Conservation (phyloP, 2,888 invertebrate genomes). For the Rhingia campestris region DNA sequence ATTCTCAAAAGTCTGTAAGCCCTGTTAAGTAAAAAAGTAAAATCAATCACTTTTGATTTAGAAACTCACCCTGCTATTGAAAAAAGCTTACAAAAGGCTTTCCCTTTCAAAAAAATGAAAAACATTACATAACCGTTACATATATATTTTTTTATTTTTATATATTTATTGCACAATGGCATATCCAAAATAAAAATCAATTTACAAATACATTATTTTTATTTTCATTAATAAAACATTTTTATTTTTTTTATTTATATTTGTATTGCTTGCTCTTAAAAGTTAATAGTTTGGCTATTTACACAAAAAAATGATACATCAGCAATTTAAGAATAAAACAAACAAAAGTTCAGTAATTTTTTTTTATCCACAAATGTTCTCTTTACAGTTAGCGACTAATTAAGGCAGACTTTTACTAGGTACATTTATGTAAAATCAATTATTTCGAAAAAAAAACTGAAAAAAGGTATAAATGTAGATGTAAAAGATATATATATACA, state of each 20-base stretch:
- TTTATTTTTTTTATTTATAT: slow-evolving; percentile 27
- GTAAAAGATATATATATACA: slow-evolving; percentile 10
- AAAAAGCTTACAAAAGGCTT: background rate
- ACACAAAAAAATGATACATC: slow-evolving; percentile 42
- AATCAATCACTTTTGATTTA: no score
- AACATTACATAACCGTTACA: slow-evolving; percentile 22
- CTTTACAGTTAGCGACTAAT: slow-evolving; percentile 62
- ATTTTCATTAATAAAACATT: background rate
- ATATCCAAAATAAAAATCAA: slow-evolving; percentile 30
- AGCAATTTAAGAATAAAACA: slow-evolving; percentile 50
- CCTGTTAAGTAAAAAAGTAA: no score
- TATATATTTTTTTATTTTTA: slow-evolving; percentile 40
- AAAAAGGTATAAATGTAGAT: slow-evolving; percentile 12
- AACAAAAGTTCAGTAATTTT: slow-evolving; percentile 13
- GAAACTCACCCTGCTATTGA: no score
- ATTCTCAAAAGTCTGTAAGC: no score
- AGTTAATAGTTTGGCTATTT: slow-evolving; percentile 64
- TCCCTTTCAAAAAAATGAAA: slow-evolving; percentile 14
- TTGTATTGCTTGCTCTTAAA: slow-evolving; percentile 49
- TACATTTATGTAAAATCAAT: slow-evolving; percentile 49
- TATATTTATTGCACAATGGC: slow-evolving; percentile 67
- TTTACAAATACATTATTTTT: no score
- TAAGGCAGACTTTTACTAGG: slow-evolving; percentile 72
- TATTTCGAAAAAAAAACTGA: slow-evolving; percentile 11
- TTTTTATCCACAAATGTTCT: background rate